Conservation (phyloP, 2,888 invertebrate genomes). For the Watsonalla binaria region DNA sequence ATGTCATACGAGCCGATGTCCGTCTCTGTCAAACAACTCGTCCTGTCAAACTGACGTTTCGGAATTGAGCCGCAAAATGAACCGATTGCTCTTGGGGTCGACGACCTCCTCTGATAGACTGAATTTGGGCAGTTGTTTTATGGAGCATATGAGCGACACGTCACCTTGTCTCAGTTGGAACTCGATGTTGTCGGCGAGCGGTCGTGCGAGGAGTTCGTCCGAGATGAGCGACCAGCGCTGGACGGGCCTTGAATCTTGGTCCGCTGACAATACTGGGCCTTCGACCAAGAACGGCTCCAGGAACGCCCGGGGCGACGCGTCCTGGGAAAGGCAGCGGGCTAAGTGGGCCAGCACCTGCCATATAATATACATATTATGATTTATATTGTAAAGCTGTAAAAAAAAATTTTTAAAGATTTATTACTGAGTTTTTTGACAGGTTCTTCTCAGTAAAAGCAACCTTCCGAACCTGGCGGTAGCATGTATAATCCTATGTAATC, state of each 20-base stretch:
- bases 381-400: no score
- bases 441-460: no score
- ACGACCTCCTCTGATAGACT: slow-evolving; percentile 97
- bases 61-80: slow-evolving; percentile 94
- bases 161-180: slow-evolving; percentile 97
- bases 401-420: no score
- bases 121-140: slow-evolving; percentile 94
- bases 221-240: slow-evolving; percentile 98
- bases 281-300: slow-evolving; percentile 94
- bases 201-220: slow-evolving; percentile 92
- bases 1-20: slow-evolving; percentile 65
- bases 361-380: no score
- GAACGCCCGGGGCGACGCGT: slow-evolving; percentile 96
- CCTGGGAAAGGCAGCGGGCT: slow-evolving; percentile 94
- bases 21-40: slow-evolving; percentile 41
- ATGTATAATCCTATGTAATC: no score
- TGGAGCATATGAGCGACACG: slow-evolving; percentile 92
- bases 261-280: slow-evolving; percentile 90
- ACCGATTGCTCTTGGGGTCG: slow-evolving; percentile 97
- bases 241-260: slow-evolving; percentile 87
- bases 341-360: slow-evolving; percentile 87
- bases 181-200: slow-evolving; percentile 88
- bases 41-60: slow-evolving; percentile 96
- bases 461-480: no score
- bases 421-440: no score